Conservation (phyloP, 2,888 invertebrate genomes). For the Coleophora flavipennella region DNA sequence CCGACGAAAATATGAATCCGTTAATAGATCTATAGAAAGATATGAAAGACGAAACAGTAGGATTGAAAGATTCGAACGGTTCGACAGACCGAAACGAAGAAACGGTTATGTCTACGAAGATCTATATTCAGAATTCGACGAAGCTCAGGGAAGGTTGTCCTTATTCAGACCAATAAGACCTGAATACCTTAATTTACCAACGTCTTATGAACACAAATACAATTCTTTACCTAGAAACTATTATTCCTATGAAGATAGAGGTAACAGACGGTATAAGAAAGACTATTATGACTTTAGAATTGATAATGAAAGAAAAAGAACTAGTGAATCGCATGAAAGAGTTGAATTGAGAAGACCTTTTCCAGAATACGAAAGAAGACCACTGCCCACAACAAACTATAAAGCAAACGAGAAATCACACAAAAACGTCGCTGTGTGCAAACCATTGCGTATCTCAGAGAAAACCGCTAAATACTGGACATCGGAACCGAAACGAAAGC, state of each 20-base stretch:
- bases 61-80: conserved; percentile 17
- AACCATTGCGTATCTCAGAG: conserved; percentile 51
- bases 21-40: conserved; percentile 11
- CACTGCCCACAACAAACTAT: conserved; percentile 14
- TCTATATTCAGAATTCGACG: conserved; percentile 65
- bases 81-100: conserved; percentile 47
- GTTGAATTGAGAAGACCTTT: conserved; percentile 9
- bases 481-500: conserved; percentile 44
- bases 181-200: conserved; percentile 58
- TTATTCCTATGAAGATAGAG: conserved; percentile 45
- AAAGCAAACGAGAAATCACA: conserved; percentile 19
- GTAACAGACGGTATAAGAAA: conserved; percentile 43
- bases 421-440: conserved; percentile 61
- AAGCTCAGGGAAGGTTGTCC: conserved; percentile 60
- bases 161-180: conserved; percentile 64
- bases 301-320: conserved; percentile 35
- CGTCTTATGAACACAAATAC: conserved; percentile 53
- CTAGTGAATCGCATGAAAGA: conserved; percentile 38
- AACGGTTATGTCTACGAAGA: conserved; percentile 67
- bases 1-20: conserved; percentile 33
- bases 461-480: conserved; percentile 61
- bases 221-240: conserved; percentile 59
- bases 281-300: conserved; percentile 64
- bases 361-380: conserved; percentile 18
- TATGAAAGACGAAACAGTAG: conserved; percentile 25